Evolutionary conservation across 2,888 invertebrate species (phyloP), one percentile per base, ranked within the genome.

Genomic region (Branchellion lobata): DNA sequence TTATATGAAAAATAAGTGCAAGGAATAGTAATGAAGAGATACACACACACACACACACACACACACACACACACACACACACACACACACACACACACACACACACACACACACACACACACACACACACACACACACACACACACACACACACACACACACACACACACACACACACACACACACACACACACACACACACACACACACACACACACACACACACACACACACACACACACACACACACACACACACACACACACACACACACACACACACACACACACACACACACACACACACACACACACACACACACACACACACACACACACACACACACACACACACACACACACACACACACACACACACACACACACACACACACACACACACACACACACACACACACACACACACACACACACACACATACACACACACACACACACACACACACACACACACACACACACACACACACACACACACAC

Each of bases 171-270:
- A 31, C 47, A 74, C 74, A 31, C 47, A 74, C 74, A 31, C 47
- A 74, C 47, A 3, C 47, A 74, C 74, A 11, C 21, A 40, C 74
- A 31, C 47, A 74, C 74, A 31, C 47, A 74, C 74, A 31, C 47
- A 74, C 47, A 3, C 47, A 74, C 74, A 11, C 27, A 40, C 74
- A 31, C 47, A 74, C 74, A 31, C 47, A 74, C 74, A 31, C 47
- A 74, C 47, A 31, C 27, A 74, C 74, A 31, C 36, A 74, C 74
- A 31, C 47, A 74, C 74, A 31, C 5, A 74, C 40, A 31, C 47
- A 74, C 74, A 11, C 47, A 74, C 74, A 31, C 47, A 74, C 79
- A 79, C 79, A 24, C 74, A 47, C 74, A 31, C 74, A 47, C 79
- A 24, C 73, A 29, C 53, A 21, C 74, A 47, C 73, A 33, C 79